A percentile compares a stretch with the other conserved stretches of the same genome.
Evolutionary conservation across 2,797 vertebrate species (phyloP).

Genomic region (Alca torda): DNA sequence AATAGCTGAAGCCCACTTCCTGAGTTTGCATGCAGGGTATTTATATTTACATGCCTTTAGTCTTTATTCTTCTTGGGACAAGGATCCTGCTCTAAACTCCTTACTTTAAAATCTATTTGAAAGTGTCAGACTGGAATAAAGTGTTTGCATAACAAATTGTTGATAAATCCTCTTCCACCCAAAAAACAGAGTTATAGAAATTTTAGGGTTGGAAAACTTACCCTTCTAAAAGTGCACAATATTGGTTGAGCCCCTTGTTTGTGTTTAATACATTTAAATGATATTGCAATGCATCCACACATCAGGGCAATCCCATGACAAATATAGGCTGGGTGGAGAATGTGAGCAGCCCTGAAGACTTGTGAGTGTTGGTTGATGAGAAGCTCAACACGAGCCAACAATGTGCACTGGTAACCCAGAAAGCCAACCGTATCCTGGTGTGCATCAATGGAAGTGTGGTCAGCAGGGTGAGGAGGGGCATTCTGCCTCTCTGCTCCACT

Average conservation of each 20-base stretch:
- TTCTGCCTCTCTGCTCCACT: neutral
- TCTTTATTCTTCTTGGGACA: neutral
- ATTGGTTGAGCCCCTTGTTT: neutral
- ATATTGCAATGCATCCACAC: neutral
- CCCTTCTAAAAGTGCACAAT: neutral
- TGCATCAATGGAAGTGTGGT: neutral
- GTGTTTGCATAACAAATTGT: neutral
- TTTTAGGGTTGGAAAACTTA: neutral
- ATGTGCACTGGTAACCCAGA: neutral
- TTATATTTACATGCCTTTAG: neutral
- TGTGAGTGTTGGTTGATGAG: neutral
- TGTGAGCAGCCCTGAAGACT: neutral
- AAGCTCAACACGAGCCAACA: neutral
- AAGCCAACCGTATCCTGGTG: neutral
- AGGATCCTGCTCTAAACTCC: neutral
- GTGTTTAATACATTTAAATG: neutral
- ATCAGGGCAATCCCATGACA: neutral
- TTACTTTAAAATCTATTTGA: neutral
- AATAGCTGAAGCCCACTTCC: neutral
- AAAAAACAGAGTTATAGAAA: neutral
- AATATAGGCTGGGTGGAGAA: neutral
- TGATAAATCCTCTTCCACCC: neutral
- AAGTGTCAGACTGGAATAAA: neutral
- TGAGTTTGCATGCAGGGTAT: neutral
- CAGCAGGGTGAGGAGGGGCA: neutral